Evolutionary conservation across 1,140 invertebrate species (phyloP).

Genomic region (Elymnias hypermnestra): DNA sequence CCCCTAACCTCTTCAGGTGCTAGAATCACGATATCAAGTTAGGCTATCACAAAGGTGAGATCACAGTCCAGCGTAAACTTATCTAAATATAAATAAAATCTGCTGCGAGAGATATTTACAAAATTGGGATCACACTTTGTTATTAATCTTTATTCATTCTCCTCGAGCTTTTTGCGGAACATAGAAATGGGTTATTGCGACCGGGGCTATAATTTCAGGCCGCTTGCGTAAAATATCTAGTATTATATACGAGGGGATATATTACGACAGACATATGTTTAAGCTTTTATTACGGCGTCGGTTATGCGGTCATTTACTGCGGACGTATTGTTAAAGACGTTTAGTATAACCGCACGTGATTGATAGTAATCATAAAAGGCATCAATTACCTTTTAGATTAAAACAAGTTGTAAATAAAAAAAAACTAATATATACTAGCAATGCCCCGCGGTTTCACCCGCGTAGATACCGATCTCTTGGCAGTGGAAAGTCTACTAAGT

Average conservation of each 20-base stretch:
- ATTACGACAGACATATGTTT: conserved; percentile 9
- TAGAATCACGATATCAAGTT: too few relatives aligned
- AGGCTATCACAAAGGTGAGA: too few relatives aligned
- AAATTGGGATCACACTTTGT: conserved; percentile 12
- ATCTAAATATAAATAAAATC: too few relatives aligned
- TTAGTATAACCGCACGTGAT: background rate
- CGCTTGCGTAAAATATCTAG: conserved; percentile 23
- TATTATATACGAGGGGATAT: conserved; percentile 13
- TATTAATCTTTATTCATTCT: conserved; percentile 7
- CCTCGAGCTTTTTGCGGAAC: conserved; percentile 11
- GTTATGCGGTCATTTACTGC: conserved; percentile 9
- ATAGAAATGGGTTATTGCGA: conserved; percentile 23
- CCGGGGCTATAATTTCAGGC: conserved; percentile 19
- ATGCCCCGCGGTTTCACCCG: too few relatives aligned
- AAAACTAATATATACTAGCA: too few relatives aligned
- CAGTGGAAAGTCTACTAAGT: too few relatives aligned
- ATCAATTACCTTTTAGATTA: too few relatives aligned
- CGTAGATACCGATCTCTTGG: too few relatives aligned
- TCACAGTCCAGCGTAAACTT: too few relatives aligned
- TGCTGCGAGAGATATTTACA: background rate
- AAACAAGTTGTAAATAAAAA: too few relatives aligned
- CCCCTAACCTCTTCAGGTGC: too few relatives aligned
- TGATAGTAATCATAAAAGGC: background rate
- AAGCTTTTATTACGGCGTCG: conserved; percentile 7
- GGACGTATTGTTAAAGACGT: conserved; percentile 10